Evolutionary conservation across 1,140 invertebrate genomes (phyloP), one percentile per base, ranked within the genome.

Genomic region (Coenobita brevimanus): DNA sequence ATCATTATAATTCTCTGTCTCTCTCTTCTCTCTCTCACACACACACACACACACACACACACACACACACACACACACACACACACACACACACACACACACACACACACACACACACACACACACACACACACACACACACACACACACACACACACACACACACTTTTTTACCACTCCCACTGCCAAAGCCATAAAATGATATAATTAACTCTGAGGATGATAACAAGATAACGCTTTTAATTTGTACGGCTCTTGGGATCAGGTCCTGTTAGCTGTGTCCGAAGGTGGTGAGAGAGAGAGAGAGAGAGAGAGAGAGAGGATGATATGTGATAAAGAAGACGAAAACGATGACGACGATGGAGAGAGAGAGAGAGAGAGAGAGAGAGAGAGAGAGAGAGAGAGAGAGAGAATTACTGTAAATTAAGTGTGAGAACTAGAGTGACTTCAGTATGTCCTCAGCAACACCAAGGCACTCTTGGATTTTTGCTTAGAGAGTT

Each of bases 211-310:
- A 87, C 84, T 60, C 67, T 3, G 50, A 60, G 79, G 69, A 81
- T 60, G 71, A 85, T 87, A 87, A 87, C 73, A 73, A 80, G 76
- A 80, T 80, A 80, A 87, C 33, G 84, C 76, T 87, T 87, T 87
- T 87, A 87, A 87, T 87, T 87, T 78, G 64, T 81, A 41, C 76
- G 54, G 82, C 33, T 69, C 24, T 41, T 30, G 36, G 79, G 30
- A 83, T 73, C 50, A 64, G 43, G 54, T 71, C 78, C 41, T n/a
- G 13, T 33, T 2, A 33, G 76, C 43, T 76, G 73, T 17, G 33
- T 24, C 1, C 10, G 33, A 10, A 21, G 73, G 30, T 27, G 69
- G 69, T 27, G 69, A 10, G 24, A 38, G 73, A 76, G 38, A 15
- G 13, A 15, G 36, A 76, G 17, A 38, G 38, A 38, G 41, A 46